Base-by-base conservation (phyloP, 2,888 invertebrate genomes). In the Phyllotreta cruciferae region DNA sequence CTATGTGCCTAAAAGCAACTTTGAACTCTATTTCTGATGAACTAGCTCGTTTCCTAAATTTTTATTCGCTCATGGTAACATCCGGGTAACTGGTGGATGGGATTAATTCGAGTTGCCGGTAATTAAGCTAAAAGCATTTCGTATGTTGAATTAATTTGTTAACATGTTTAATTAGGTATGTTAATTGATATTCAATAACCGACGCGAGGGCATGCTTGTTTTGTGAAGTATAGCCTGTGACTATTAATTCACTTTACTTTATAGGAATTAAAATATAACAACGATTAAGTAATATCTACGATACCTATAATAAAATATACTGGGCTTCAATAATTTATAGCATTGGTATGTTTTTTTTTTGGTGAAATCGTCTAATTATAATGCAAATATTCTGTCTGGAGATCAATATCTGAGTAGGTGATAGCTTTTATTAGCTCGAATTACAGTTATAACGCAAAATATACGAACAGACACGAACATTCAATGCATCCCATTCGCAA, bases 101-200 rank as follows among this genome's bases (percentile, higher is more conserved):
- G 50, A 41, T 58, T 58, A 47, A 58, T 50, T 47, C 24, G 49
- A 36, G 50, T 3, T 38, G 47, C 41, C 35, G 50, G 41, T 41
- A 58, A 58, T 58, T 50, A 58, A 58, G 11, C 50, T 50, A 58
- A 41, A 50, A 41, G 50, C 39, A 50, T 58, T 50, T 41, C 52
- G 50, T 50, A 50, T 50, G 50, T 37, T 52, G 52, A 52, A 52
- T 52, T 52, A 52, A 52, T 52, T 52, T 37, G 52, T 52, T 37
- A 14, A 52, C 52, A 50, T 13, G 42, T 58, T 50, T 41, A 58
- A 58, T 50, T 58, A n/a, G n/a, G n/a, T n/a, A 58, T 58, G 58
- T 41, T 58, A 39, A 58, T 58, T 58, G 34, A 13, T 41, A 50
- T 50, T 34, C 8, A 36, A 42, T 14, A 50, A 41, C 10, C 5